Evolutionary conservation across 2,888 invertebrate genomes (phyloP).

Genomic region (Clivina fossor): DNA sequence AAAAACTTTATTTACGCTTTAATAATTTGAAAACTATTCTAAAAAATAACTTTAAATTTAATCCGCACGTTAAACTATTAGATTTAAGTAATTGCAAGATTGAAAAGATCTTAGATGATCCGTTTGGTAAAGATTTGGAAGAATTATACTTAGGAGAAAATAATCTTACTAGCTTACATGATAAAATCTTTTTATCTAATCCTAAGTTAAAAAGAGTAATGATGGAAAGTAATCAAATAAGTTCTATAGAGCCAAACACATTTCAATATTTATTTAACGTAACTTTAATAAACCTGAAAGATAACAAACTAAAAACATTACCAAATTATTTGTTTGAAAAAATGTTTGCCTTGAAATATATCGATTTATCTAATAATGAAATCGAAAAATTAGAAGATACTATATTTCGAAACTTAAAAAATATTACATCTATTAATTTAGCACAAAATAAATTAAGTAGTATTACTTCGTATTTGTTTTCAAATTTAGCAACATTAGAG

Average conservation of each 20-base stretch:
- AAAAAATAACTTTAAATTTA: conserved; percentile 19
- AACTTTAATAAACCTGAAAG: conserved; percentile 10
- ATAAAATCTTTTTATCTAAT: conserved; percentile 17
- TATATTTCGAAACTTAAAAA: conserved; percentile 19
- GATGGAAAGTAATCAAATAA: conserved; percentile 14
- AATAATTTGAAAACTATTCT: conserved; percentile 27
- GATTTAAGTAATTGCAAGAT: conserved; percentile 24
- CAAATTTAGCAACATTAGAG: conserved; percentile 14
- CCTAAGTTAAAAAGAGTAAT: background rate
- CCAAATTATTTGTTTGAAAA: conserved; percentile 18
- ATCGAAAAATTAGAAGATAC: conserved; percentile 16
- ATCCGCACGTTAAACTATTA: conserved; percentile 8
- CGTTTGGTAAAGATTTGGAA: conserved; percentile 14
- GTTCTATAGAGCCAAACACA: conserved; percentile 6
- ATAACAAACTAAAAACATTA: conserved; percentile 18
- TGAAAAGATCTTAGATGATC: conserved; percentile 19
- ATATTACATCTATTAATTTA: conserved; percentile 24
- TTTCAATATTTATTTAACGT: conserved; percentile 12
- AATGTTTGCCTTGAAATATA: conserved; percentile 4
- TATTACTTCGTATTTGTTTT: conserved; percentile 17
- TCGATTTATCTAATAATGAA: conserved; percentile 22
- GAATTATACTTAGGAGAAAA: conserved; percentile 8
- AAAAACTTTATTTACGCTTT: conserved; percentile 13
- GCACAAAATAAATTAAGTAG: conserved; percentile 18
- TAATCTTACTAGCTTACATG: conserved; percentile 11